Conservation (phyloP, 2,888 invertebrate genomes). For the Caradrina kadenii region DNA sequence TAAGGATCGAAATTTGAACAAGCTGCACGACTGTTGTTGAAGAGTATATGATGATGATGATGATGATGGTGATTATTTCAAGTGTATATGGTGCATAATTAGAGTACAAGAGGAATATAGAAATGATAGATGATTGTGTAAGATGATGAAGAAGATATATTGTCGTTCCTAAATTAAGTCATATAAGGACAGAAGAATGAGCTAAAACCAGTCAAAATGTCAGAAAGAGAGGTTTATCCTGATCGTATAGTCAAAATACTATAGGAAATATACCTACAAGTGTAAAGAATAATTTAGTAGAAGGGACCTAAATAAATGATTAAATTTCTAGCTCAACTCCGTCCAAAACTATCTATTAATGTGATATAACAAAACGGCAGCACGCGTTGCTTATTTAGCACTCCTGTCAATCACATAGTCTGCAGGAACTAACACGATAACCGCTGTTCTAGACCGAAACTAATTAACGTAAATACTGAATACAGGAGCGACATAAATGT, state of each 20-base stretch:
- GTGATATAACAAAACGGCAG: constrained; percentile 21
- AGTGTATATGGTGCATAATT: not conserved
- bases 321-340: constrained; percentile 3
- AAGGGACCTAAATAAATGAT: constrained; percentile 13
- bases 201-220: not conserved
- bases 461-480: constrained; percentile 26
- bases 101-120: not conserved
- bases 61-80: not conserved
- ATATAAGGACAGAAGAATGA: not conserved
- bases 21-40: not conserved
- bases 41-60: no score
- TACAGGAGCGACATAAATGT: constrained; percentile 37
- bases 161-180: no score
- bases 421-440: constrained; percentile 39
- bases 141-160: not conserved
- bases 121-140: not conserved
- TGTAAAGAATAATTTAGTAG: not conserved
- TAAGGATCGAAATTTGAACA: not conserved
- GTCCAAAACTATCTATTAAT: constrained; percentile 11
- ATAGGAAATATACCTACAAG: no score
- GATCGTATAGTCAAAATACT: no score
- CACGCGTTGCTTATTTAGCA: constrained; percentile 42
- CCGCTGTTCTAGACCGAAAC: constrained; percentile 26
- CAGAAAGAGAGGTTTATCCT: no score
- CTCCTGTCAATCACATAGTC: constrained; percentile 35